These are phyloP conservation scores for Cacoxenus indagator DNA, from an alignment of 2,888 invertebrate genomes.

Conservation along the genomic window DNA sequence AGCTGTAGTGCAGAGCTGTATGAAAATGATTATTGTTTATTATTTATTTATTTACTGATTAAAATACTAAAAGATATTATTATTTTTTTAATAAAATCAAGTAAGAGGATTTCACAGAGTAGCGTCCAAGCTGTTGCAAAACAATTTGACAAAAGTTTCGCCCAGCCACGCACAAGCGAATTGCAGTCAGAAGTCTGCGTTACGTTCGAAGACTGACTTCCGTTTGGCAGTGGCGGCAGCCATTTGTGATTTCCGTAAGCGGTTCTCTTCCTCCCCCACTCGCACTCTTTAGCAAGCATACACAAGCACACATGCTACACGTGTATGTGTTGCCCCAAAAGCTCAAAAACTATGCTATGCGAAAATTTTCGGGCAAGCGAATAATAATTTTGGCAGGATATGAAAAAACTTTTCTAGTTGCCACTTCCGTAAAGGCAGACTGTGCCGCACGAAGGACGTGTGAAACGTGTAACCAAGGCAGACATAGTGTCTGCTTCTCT, in stretches of 20 bases:
- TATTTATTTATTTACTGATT: conserved; percentile 36
- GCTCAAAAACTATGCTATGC: conserved; percentile 52
- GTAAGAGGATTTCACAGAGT: not conserved
- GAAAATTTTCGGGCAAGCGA: conserved; percentile 46
- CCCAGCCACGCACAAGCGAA: conserved; percentile 10
- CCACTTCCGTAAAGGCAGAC: conserved; percentile 47
- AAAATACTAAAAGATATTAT: conserved; percentile 21
- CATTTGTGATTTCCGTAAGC: conserved; percentile 26
- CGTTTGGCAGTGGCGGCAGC: conserved; percentile 30
- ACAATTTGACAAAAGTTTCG: conserved; percentile 45
- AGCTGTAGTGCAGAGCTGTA: no score
- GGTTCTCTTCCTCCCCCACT: conserved; percentile 25
- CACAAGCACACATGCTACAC: conserved; percentile 26
- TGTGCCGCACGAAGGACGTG: not conserved
- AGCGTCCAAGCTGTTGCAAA: conserved; percentile 23
- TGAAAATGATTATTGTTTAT: no score
- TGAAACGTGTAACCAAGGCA: not conserved
- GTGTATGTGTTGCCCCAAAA: conserved; percentile 39
- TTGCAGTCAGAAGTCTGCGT: not conserved
- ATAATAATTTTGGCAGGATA: conserved; percentile 62
- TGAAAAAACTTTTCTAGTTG: conserved; percentile 58
- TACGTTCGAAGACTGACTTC: conserved; percentile 13
- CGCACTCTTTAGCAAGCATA: conserved; percentile 14
- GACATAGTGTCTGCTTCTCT: conserved; percentile 7
- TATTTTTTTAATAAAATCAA: not conserved